These are phyloP conservation scores for Umimayanthus chanpuru DNA, from an alignment of 92 coral and sea anemone genomes.

Conservation along the genomic window DNA sequence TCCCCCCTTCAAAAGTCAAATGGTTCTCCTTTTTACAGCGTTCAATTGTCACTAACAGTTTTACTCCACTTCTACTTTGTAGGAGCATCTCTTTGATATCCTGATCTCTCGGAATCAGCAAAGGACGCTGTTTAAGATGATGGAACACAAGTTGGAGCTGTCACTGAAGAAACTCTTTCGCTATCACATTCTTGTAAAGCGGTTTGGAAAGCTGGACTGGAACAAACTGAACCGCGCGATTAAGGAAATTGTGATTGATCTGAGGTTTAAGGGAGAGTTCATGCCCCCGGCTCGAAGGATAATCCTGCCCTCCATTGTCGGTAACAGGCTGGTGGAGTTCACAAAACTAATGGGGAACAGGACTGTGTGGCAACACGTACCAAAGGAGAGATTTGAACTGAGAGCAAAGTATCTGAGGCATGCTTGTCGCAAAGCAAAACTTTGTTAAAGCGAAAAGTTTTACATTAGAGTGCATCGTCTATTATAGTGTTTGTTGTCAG, in stretches of 20 bases:
- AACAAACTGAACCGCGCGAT: slow-evolving; percentile 4
- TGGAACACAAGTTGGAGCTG: slow-evolving; percentile 13
- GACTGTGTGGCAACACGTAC: slow-evolving; percentile 29
- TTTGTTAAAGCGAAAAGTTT: background rate
- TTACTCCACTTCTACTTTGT: background rate
- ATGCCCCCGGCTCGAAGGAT: slow-evolving; percentile 37
- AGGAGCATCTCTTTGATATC: slow-evolving; percentile 33
- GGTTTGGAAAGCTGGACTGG: slow-evolving; percentile 43
- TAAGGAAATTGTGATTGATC: slow-evolving; percentile 35
- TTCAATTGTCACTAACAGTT: too few species aligned
- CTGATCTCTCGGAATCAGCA: slow-evolving; percentile 33
- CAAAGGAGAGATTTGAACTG: slow-evolving; percentile 13
- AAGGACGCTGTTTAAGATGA: slow-evolving; percentile 14
- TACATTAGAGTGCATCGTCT: background rate
- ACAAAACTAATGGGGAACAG: slow-evolving; percentile 6
- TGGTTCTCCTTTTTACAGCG: too few species aligned
- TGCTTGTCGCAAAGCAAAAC: slow-evolving; percentile 35
- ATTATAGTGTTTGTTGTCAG: background rate
- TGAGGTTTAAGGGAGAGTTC: slow-evolving; percentile 30
- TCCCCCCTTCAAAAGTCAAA: too few species aligned
- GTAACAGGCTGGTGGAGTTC: slow-evolving; percentile 36
- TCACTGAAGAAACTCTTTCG: slow-evolving; percentile 35
- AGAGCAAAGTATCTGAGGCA: slow-evolving; percentile 18
- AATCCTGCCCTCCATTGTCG: slow-evolving; percentile 34
- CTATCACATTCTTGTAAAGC: slow-evolving; percentile 38